A percentile compares a stretch with the other conserved stretches of the same genome.
phyloP scores from a whole-genome alignment of 2,113 vertebrate genomes.

The Crotalus viridis region DNA sequence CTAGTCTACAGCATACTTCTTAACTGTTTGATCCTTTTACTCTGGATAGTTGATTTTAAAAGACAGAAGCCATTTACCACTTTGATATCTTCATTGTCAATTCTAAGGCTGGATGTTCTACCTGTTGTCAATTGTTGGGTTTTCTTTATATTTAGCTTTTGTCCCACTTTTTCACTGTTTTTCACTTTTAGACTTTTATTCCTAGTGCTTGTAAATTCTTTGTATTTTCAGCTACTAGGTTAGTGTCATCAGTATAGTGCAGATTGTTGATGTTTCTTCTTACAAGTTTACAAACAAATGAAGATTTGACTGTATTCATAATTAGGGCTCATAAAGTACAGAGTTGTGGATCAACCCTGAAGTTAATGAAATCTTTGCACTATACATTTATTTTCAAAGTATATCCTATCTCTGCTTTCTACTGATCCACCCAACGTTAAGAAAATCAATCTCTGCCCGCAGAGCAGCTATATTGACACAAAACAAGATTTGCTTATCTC shows the following conservation, averaged over 20 bases:
- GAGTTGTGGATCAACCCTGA: background rate
- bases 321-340: conserved; percentile 17
- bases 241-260: background rate
- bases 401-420: conserved; percentile 8
- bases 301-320: conserved; percentile 8
- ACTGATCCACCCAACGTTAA: background rate
- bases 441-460: background rate
- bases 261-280: background rate
- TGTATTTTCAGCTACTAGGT: background rate
- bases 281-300: background rate
- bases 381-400: conserved; percentile 30
- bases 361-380: background rate
- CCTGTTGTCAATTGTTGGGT: background rate
- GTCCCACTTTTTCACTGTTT: background rate
- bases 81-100: background rate
- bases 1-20: background rate
- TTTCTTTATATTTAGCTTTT: background rate
- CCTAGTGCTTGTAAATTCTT: background rate
- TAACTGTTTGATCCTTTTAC: background rate
- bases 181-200: background rate
- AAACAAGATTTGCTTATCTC: background rate
- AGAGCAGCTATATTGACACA: background rate
- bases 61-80: background rate
- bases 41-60: background rate
- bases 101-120: background rate